phyloP scores from a whole-genome alignment of 2,113 vertebrate species.

The Fulica atra region DNA sequence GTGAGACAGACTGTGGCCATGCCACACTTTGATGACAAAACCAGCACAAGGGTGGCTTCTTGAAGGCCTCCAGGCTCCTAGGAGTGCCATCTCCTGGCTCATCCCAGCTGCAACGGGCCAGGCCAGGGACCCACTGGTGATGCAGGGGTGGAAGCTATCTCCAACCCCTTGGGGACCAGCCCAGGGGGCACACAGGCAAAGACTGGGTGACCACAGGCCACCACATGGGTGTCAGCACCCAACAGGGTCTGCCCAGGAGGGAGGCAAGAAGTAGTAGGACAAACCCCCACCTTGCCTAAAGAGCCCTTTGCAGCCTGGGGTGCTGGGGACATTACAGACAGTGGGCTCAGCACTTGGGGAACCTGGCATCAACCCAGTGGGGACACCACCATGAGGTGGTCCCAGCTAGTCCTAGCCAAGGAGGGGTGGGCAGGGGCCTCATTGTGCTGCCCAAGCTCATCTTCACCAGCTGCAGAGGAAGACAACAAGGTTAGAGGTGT shows the following conservation, averaged over 20 bases:
- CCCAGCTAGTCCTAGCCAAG: neutral
- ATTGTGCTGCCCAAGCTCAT: neutral
- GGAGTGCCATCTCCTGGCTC: neutral
- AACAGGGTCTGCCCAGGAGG: neutral
- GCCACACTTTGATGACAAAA: neutral
- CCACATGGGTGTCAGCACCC: neutral
- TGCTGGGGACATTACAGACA: accelerated
- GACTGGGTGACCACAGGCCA: neutral
- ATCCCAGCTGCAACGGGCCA: neutral
- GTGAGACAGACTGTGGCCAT: neutral
- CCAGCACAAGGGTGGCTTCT: neutral
- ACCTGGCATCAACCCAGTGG: neutral
- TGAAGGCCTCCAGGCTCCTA: neutral
- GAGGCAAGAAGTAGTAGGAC: neutral
- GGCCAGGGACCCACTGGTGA: neutral
- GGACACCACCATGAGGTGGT: neutral
- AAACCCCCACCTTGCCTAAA: neutral
- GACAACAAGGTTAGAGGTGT: neutral
- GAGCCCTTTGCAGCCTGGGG: neutral
- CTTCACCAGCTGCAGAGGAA: neutral
- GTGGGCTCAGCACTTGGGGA: neutral
- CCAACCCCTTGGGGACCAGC: neutral
- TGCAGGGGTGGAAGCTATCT: neutral
- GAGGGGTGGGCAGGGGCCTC: neutral
- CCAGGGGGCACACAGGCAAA: neutral